Conservation (phyloP, 2,888 invertebrate species). For the Cephus spinipes region DNA sequence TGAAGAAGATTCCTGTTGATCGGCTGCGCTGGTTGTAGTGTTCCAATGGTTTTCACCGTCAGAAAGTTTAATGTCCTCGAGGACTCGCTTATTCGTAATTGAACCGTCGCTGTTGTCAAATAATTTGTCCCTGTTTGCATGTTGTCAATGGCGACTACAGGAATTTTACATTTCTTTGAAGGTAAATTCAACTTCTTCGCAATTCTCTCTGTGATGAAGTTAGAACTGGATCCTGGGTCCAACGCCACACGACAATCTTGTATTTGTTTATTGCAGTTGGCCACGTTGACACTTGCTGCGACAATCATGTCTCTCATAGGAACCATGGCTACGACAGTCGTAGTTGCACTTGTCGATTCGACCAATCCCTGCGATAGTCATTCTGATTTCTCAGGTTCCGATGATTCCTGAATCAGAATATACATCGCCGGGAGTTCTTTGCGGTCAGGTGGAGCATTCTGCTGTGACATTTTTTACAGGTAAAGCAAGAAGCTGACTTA, state of each 20-base stretch:
- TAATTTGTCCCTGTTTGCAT: no score
- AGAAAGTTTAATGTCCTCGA: not conserved
- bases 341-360: no score
- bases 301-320: no score
- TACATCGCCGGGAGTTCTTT: no score
- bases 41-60: not conserved
- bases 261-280: no score
- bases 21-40: not conserved
- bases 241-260: not conserved
- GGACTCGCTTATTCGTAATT: no score
- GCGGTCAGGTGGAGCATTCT: not conserved
- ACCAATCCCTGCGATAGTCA: not conserved
- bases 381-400: not conserved
- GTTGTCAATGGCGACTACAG: not conserved
- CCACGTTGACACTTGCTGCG: no score
- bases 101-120: no score
- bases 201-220: not conserved
- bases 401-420: no score
- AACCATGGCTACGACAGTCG: no score
- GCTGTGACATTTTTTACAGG: not conserved
- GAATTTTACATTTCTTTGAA: not conserved
- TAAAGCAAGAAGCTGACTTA: not conserved
- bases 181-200: constrained; percentile 10
- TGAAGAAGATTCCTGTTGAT: not conserved
- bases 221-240: constrained; percentile 3